Evolutionary conservation across 2,113 vertebrate genomes (phyloP).

Genomic region (Sigmodon hispidus): DNA sequence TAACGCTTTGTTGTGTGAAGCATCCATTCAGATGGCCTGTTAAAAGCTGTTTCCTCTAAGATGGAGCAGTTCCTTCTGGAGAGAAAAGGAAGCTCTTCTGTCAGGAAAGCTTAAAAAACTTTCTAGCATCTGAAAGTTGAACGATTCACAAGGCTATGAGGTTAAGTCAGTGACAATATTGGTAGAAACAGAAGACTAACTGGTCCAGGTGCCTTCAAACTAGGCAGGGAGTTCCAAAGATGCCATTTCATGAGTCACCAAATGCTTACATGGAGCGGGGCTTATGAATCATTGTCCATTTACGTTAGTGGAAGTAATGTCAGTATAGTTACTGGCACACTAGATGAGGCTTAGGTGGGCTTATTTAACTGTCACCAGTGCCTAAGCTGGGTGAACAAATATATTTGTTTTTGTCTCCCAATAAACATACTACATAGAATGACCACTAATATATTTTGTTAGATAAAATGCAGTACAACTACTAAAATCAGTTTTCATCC

Average conservation of each 20-base stretch:
- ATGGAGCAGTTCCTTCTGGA: background rate
- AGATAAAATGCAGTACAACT: background rate
- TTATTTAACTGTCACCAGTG: background rate
- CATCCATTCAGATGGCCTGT: background rate
- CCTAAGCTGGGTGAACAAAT: background rate
- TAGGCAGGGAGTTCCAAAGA: background rate
- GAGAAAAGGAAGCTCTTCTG: background rate
- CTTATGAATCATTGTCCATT: background rate
- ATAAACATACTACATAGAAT: background rate
- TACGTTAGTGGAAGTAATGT: background rate
- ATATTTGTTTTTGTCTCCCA: background rate
- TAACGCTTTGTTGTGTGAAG: background rate
- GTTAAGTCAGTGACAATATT: background rate
- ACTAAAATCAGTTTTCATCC: background rate
- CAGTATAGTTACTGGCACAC: background rate
- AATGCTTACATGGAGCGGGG: background rate
- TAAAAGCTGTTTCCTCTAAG: background rate
- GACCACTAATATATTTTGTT: background rate
- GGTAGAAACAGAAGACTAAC: background rate
- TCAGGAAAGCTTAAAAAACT: background rate
- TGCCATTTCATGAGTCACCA: background rate
- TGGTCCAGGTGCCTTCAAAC: background rate
- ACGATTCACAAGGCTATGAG: too few species aligned
- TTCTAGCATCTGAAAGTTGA: too few species aligned
- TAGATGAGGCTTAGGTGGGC: too few species aligned